These are phyloP conservation scores for Drosophila ambigua DNA, from an alignment of 1,140 invertebrate genomes.

Conservation along the genomic window DNA sequence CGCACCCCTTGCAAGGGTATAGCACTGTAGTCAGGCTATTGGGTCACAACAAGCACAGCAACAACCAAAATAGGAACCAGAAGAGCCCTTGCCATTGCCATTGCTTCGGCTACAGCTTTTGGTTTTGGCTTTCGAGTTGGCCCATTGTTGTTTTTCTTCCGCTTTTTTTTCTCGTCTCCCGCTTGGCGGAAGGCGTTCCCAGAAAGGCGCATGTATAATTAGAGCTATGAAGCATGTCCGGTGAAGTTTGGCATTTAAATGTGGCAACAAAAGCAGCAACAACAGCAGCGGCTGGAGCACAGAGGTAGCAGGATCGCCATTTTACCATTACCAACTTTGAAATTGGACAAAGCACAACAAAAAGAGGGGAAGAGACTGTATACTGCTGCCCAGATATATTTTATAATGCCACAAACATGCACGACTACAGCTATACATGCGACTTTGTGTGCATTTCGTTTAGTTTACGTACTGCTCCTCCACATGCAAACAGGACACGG, in stretches of 20 bases:
- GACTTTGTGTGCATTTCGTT: slow-evolving; percentile 56
- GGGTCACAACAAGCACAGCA: slow-evolving; percentile 27
- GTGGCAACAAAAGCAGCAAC: slow-evolving; percentile 50
- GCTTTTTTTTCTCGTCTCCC: slow-evolving; percentile 44
- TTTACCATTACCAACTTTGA: slow-evolving; percentile 50
- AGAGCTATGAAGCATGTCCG: slow-evolving; percentile 82
- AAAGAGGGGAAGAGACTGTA: background rate
- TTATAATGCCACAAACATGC: slow-evolving; percentile 76
- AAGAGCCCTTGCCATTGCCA: slow-evolving; percentile 28
- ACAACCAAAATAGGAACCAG: slow-evolving; percentile 27
- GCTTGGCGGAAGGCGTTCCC: slow-evolving; percentile 64
- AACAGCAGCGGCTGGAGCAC: slow-evolving; percentile 18
- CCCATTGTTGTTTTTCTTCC: slow-evolving; percentile 39
- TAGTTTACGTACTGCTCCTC: slow-evolving; percentile 58
- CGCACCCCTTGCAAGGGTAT: no score
- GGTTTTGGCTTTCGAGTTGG: slow-evolving; percentile 3
- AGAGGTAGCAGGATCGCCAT: slow-evolving; percentile 46
- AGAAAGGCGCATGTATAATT: slow-evolving; percentile 81
- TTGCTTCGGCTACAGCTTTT: slow-evolving; percentile 6
- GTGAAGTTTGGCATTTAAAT: slow-evolving; percentile 82
- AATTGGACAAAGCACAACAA: slow-evolving; percentile 25
- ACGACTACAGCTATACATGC: slow-evolving; percentile 47
- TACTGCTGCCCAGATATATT: slow-evolving; percentile 65
- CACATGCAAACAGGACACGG: slow-evolving; percentile 51
- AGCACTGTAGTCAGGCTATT: background rate